Evolutionary conservation across 2,888 invertebrate species (phyloP).

Genomic region (Euproctis similis): DNA sequence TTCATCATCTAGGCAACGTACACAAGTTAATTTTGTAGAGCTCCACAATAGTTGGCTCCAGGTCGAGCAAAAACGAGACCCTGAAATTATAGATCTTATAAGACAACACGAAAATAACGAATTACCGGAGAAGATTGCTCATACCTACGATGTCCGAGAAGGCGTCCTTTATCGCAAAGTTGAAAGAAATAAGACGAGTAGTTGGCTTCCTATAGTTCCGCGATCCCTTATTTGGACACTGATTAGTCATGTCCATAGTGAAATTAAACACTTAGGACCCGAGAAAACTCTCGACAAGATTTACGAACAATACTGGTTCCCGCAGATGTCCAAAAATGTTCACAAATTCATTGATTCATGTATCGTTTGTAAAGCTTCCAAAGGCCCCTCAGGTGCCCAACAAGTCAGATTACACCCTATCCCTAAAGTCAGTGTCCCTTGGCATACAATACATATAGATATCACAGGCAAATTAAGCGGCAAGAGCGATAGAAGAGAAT

Average conservation of each 20-base stretch:
- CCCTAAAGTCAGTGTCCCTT: conserved; percentile 11
- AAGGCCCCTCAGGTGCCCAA: background rate
- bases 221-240: conserved; percentile 20
- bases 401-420: conserved; percentile 6
- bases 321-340: conserved; percentile 2
- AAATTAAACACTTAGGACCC: too few relatives aligned
- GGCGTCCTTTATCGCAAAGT: conserved; percentile 22
- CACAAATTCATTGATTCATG: background rate
- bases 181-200: conserved; percentile 7
- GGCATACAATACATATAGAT: conserved; percentile 27
- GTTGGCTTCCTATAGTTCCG: conserved; percentile 23
- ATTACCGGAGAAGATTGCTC: conserved; percentile 2
- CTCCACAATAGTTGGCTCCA: conserved; percentile 18
- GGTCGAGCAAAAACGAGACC: too few relatives aligned
- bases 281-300: conserved; percentile 1
- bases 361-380: too few relatives aligned
- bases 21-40: conserved; percentile 13
- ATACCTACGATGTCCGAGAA: conserved; percentile 22
- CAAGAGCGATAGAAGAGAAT: too few relatives aligned
- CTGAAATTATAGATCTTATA: too few relatives aligned
- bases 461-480: too few relatives aligned
- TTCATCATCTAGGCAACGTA: too few relatives aligned
- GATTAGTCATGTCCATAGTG: conserved; percentile 1
- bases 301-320: too few relatives aligned
- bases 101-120: too few relatives aligned